These are phyloP conservation scores for Micrasema minimum DNA, from an alignment of 1,140 invertebrate species.

Conservation along the genomic window DNA sequence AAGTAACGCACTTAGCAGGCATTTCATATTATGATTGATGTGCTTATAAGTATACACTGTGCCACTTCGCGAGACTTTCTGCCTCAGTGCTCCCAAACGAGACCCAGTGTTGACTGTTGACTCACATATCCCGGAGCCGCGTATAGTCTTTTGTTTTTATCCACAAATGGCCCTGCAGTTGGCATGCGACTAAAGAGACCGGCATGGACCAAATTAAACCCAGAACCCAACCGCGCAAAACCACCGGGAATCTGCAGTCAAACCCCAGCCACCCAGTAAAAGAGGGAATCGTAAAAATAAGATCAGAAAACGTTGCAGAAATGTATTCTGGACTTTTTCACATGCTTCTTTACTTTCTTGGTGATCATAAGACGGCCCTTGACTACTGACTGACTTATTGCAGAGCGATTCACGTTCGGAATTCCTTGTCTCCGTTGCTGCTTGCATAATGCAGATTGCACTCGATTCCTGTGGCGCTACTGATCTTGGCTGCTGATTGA, in stretches of 20 bases:
- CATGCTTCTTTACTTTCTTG: not conserved
- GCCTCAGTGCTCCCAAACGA: constrained; percentile 7
- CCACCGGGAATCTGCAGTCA: not conserved
- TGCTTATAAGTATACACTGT: not conserved
- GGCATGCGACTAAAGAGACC: constrained; percentile 23
- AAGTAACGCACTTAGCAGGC: too few species aligned
- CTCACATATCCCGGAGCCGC: constrained; percentile 10
- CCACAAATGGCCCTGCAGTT: constrained; percentile 29
- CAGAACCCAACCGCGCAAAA: not conserved
- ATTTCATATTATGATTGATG: not conserved
- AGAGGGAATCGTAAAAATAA: not conserved
- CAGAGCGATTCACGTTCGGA: constrained; percentile 6
- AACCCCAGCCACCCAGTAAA: not conserved
- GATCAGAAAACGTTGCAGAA: not conserved
- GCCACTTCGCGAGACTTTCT: constrained; percentile 9
- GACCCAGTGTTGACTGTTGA: constrained; percentile 15
- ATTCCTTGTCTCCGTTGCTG: constrained; percentile 9
- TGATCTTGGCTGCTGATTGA: constrained; percentile 3
- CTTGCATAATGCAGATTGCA: constrained; percentile 24
- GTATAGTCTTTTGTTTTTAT: constrained; percentile 26
- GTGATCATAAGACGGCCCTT: not conserved
- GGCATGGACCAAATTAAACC: constrained; percentile 29
- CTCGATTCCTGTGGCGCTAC: not conserved
- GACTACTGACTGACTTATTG: constrained; percentile 31
- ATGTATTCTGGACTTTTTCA: not conserved